phyloP scores from a whole-genome alignment of 2,888 invertebrate species.

The Auanema sp. region DNA sequence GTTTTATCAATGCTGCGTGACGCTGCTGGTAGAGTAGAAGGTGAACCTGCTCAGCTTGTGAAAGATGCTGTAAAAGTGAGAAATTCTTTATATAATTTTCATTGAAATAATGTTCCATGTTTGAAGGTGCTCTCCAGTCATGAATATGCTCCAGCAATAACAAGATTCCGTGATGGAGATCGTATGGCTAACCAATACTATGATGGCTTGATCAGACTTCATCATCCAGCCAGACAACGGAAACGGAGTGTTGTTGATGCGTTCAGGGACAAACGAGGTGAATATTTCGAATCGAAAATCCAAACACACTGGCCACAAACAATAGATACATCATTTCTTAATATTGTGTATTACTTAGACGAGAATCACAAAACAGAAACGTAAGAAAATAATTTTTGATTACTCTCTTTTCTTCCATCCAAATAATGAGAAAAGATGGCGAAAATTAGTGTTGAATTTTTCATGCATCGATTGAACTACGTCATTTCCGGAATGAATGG shows the following conservation, averaged over 20 bases:
- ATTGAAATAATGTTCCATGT: neutral
- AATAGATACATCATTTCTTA: too few species aligned
- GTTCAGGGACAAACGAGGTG: conserved; percentile 52
- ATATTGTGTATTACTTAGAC: too few species aligned
- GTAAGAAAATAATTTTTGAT: neutral
- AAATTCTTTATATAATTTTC: conserved; percentile 3
- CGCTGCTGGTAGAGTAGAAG: conserved; percentile 45
- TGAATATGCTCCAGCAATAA: conserved; percentile 60
- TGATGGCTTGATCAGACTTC: conserved; percentile 59
- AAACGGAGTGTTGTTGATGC: conserved; percentile 62
- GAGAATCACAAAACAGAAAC: neutral
- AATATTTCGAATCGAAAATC: too few species aligned
- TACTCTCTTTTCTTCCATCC: too few species aligned
- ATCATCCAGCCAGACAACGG: conserved; percentile 58
- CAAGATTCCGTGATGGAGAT: conserved; percentile 58
- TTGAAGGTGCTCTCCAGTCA: conserved; percentile 47
- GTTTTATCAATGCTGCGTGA: conserved; percentile 49
- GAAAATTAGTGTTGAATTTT: too few species aligned
- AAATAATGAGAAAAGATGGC: too few species aligned
- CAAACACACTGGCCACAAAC: too few species aligned
- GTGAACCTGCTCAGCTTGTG: conserved; percentile 40
- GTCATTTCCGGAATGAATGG: too few species aligned
- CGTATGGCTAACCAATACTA: conserved; percentile 62
- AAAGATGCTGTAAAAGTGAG: conserved; percentile 40
- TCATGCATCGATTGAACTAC: too few species aligned